These are phyloP conservation scores for Lucinisca nassula DNA, from an alignment of 2,888 invertebrate genomes.

Conservation along the genomic window DNA sequence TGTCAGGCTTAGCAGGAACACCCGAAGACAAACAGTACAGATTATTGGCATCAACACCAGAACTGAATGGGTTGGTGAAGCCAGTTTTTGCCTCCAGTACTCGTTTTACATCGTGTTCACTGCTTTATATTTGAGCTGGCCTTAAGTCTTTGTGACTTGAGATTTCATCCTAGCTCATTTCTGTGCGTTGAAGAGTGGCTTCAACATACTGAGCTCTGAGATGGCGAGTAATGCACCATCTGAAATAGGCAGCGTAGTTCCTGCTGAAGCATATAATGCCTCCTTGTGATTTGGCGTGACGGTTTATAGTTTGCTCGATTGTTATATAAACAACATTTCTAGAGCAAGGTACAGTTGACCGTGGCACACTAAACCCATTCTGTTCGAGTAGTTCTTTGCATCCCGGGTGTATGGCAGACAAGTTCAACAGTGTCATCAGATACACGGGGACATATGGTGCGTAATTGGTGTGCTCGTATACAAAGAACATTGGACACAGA, in stretches of 20 bases:
- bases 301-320: not conserved
- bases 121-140: not conserved
- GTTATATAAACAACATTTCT: not conserved
- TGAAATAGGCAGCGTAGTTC: not conserved
- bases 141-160: not conserved
- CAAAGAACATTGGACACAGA: conserved; percentile 57
- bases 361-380: conserved; percentile 54
- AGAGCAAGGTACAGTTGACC: conserved; percentile 42
- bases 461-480: conserved; percentile 53
- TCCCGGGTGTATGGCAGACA: conserved; percentile 45
- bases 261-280: not conserved
- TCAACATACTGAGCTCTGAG: not conserved
- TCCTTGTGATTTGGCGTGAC: conserved; percentile 1
- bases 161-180: not conserved
- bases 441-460: conserved; percentile 55
- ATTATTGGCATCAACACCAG: conserved; percentile 23
- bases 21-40: conserved; percentile 55
- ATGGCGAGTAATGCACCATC: not conserved
- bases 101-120: not conserved
- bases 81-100: conserved; percentile 37
- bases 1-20: conserved; percentile 20
- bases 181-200: not conserved
- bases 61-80: conserved; percentile 55
- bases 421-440: conserved; percentile 40
- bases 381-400: conserved; percentile 39